Evolutionary conservation across 2,888 invertebrate species (phyloP).

Genomic region (Cecidostiba fungosa): DNA sequence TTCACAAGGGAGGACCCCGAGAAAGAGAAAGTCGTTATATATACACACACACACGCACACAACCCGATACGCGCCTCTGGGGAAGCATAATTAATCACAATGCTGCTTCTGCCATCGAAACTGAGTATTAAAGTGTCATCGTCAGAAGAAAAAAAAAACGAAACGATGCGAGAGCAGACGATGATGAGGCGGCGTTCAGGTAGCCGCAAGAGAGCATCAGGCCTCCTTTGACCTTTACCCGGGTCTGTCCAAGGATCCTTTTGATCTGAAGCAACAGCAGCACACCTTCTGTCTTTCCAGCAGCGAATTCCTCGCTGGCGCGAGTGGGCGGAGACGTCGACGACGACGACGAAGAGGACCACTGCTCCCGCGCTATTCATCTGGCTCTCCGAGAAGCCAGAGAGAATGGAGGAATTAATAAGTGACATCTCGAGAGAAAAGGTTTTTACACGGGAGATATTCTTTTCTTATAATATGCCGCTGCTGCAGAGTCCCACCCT

Average conservation of each 20-base stretch:
- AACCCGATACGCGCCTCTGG: background rate
- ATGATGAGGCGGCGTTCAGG: slow-evolving; percentile 73
- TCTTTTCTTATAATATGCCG: slow-evolving; percentile 14
- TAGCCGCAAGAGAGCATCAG: slow-evolving; percentile 68
- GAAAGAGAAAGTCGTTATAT: slow-evolving; percentile 32
- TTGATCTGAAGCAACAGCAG: slow-evolving; percentile 53
- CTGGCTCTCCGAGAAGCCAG: slow-evolving; percentile 61
- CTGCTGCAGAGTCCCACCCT: slow-evolving; percentile 60
- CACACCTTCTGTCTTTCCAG: slow-evolving; percentile 64
- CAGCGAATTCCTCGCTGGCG: slow-evolving; percentile 64
- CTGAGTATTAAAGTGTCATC: slow-evolving; percentile 68
- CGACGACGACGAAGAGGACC: no score
- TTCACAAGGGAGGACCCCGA: background rate
- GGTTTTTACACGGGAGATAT: slow-evolving; percentile 72
- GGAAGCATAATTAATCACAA: slow-evolving; percentile 73
- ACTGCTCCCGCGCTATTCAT: slow-evolving; percentile 74
- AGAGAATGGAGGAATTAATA: slow-evolving; percentile 78
- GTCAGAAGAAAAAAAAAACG: slow-evolving; percentile 62
- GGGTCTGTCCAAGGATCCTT: slow-evolving; percentile 69
- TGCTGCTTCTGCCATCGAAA: slow-evolving; percentile 63
- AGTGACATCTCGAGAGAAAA: slow-evolving; percentile 78
- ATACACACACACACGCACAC: slow-evolving; percentile 32
- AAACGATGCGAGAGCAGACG: slow-evolving; percentile 51
- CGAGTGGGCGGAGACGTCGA: slow-evolving; percentile 27
- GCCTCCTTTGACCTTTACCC: slow-evolving; percentile 77